These are phyloP conservation scores for Diarsia dahlii DNA, from an alignment of 2,888 invertebrate species.

Conservation along the genomic window DNA sequence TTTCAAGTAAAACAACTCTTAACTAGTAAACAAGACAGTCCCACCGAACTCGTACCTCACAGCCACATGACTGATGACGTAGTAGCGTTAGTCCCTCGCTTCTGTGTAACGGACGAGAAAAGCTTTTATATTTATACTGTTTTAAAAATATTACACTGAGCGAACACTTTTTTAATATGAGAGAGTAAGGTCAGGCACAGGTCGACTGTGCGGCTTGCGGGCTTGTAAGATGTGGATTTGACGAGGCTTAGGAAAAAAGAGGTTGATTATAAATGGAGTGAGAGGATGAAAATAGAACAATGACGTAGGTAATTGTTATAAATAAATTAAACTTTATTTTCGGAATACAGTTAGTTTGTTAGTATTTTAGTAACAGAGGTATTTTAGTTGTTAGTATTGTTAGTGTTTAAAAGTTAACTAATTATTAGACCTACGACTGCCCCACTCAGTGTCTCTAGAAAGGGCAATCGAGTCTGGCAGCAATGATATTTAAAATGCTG, in stretches of 20 bases:
- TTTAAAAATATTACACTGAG: constrained; percentile 55
- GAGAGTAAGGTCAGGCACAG: constrained; percentile 37
- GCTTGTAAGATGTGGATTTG: constrained; percentile 14
- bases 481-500: too few species aligned
- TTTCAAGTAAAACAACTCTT: background rate
- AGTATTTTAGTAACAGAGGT: too few species aligned
- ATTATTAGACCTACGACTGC: too few species aligned
- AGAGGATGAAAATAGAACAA: background rate
- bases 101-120: constrained; percentile 45
- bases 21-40: constrained; percentile 23
- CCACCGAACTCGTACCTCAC: background rate
- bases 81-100: constrained; percentile 20
- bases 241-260: constrained; percentile 6
- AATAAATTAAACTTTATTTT: too few species aligned
- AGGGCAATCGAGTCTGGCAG: too few species aligned
- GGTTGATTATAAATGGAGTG: constrained; percentile 19
- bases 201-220: constrained; percentile 4
- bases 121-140: constrained; percentile 47
- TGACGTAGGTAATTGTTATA: background rate
- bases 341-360: too few species aligned
- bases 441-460: too few species aligned
- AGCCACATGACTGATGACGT: constrained; percentile 32
- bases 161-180: constrained; percentile 47
- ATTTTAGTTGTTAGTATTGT: too few species aligned
- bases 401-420: too few species aligned